These are phyloP conservation scores for Platycercus adscitus DNA, from an alignment of 2,113 vertebrate genomes.

Conservation along the genomic window DNA sequence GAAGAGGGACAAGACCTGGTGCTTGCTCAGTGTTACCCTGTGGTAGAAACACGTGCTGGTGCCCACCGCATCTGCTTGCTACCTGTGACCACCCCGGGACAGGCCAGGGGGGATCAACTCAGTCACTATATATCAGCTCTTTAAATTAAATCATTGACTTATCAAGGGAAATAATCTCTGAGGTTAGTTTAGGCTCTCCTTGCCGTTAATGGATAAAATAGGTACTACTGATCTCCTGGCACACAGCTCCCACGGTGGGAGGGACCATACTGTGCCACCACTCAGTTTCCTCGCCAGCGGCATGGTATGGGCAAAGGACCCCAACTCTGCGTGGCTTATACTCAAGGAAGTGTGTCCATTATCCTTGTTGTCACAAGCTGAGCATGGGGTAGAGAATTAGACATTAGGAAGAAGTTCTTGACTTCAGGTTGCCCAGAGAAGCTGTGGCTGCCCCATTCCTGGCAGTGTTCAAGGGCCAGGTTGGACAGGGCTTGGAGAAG, in stretches of 20 bases:
- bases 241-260: background rate
- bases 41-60: background rate
- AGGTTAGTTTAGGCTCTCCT: background rate
- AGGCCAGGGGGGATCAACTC: fast-evolving
- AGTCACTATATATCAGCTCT: background rate
- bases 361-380: background rate
- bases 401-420: background rate
- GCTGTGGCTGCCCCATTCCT: background rate
- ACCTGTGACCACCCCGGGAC: fast-evolving
- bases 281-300: background rate
- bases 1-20: background rate
- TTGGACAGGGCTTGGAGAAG: fast-evolving
- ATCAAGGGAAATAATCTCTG: background rate
- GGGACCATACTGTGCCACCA: fast-evolving
- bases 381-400: fast-evolving
- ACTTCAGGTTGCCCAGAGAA: background rate
- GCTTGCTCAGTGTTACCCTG: conserved; percentile 33
- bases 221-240: background rate
- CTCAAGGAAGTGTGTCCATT: fast-evolving
- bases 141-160: background rate
- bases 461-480: background rate
- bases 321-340: fast-evolving
- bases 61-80: fast-evolving
- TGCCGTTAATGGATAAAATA: fast-evolving
- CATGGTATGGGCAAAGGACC: fast-evolving